Evolutionary conservation across 2,888 invertebrate genomes (phyloP).

Genomic region (Frankliniella intonsa): DNA sequence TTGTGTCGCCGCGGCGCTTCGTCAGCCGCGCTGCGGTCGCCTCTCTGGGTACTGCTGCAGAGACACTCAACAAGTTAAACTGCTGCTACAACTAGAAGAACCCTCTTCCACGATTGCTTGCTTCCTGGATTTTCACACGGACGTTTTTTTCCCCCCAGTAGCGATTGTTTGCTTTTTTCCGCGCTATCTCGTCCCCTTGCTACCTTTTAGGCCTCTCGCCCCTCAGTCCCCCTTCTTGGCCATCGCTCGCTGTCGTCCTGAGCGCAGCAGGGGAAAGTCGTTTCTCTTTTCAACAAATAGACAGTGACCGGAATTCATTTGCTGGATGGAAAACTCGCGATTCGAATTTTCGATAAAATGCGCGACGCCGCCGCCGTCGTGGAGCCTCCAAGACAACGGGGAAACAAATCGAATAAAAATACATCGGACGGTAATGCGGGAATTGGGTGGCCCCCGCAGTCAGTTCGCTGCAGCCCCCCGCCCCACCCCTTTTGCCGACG

Average conservation of each 20-base stretch:
- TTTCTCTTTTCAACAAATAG: neutral
- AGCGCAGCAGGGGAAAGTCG: neutral
- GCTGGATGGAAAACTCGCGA: slow-evolving; percentile 6
- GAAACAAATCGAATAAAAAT: slow-evolving; percentile 8
- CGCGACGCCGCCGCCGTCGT: slow-evolving; percentile 4
- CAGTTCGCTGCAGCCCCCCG: slow-evolving; percentile 10
- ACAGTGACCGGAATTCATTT: slow-evolving; percentile 24
- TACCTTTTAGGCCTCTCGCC: neutral
- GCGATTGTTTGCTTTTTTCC: neutral
- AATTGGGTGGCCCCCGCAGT: neutral
- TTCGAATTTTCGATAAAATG: neutral
- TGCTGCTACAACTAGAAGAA: too few species aligned
- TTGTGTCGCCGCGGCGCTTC: too few species aligned
- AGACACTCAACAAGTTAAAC: too few species aligned
- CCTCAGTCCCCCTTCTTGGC: neutral
- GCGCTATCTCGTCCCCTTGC: neutral
- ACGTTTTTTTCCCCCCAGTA: too few species aligned
- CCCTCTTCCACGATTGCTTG: too few species aligned
- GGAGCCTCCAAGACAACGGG: neutral
- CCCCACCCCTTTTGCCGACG: neutral
- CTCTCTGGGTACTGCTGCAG: too few species aligned
- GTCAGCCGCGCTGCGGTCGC: too few species aligned
- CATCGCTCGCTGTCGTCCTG: neutral
- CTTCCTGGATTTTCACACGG: too few species aligned
- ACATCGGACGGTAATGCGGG: neutral